A percentile compares a stretch with the other conserved stretches of the same genome.
These are phyloP conservation scores for Phainopepla nitens DNA, from an alignment of 2,113 vertebrate genomes.

Conservation along the genomic window DNA sequence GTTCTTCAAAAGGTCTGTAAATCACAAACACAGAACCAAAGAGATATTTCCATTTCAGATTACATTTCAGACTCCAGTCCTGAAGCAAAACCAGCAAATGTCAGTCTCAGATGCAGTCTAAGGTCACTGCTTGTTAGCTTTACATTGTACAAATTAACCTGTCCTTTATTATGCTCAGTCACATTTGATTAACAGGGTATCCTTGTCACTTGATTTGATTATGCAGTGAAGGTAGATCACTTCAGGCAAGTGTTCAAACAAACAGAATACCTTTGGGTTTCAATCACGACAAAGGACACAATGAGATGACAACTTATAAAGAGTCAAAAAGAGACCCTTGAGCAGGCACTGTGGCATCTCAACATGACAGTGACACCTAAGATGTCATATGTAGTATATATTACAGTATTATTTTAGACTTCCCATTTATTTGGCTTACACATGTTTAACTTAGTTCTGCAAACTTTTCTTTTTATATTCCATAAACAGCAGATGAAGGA, in stretches of 20 bases:
- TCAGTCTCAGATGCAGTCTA: background rate
- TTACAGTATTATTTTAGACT: background rate
- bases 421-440: background rate
- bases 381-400: rapidly evolving
- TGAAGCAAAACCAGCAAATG: background rate
- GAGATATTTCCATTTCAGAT: background rate
- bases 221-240: background rate
- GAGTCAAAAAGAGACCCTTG: background rate
- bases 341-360: background rate
- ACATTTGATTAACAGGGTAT: background rate
- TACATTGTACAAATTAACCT: background rate
- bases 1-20: background rate
- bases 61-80: background rate
- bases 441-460: background rate
- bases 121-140: background rate
- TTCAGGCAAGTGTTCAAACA: background rate
- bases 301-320: background rate
- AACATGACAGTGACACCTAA: background rate
- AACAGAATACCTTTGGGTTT: background rate
- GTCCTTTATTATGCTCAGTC: background rate
- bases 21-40: background rate
- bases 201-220: background rate
- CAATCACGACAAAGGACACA: background rate
- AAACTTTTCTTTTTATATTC: background rate
- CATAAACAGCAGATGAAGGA: background rate